Evolutionary conservation across 2,113 vertebrate species (phyloP).

Genomic region (Shinisaurus crocodilurus): DNA sequence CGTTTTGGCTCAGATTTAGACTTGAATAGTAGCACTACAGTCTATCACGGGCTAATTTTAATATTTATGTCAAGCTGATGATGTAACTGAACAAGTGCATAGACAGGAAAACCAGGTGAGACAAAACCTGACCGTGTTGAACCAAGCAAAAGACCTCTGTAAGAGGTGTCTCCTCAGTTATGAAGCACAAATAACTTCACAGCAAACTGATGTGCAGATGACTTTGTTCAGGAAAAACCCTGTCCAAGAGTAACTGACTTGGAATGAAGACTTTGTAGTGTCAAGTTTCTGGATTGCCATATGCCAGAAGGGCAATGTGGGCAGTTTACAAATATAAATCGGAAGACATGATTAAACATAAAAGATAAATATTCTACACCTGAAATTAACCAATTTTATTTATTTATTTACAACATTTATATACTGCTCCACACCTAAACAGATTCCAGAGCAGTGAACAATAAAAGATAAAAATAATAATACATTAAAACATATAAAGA

Average conservation of each 20-base stretch:
- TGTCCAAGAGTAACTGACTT: neutral
- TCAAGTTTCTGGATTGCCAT: neutral
- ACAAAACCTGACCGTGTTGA: neutral
- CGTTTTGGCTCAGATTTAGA: neutral
- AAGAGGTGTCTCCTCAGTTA: neutral
- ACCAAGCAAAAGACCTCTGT: neutral
- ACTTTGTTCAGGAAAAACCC: neutral
- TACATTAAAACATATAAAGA: too few species aligned
- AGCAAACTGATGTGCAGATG: neutral
- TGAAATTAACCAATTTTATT: neutral
- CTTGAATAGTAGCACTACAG: too few species aligned
- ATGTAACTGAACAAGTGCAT: neutral
- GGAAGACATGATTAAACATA: neutral
- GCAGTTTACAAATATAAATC: neutral
- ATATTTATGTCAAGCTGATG: neutral
- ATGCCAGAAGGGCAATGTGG: neutral
- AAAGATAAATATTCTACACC: neutral
- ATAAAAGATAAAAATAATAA: too few species aligned
- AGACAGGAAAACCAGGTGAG: neutral
- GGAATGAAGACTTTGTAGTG: neutral
- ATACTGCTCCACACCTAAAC: neutral
- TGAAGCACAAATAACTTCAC: neutral
- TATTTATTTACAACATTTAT: neutral
- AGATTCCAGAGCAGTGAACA: neutral
- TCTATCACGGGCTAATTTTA: neutral